Evolutionary conservation across 2,888 invertebrate genomes (phyloP), one percentile per base, ranked within the genome.

Genomic region (Machimus atricapillus): DNA sequence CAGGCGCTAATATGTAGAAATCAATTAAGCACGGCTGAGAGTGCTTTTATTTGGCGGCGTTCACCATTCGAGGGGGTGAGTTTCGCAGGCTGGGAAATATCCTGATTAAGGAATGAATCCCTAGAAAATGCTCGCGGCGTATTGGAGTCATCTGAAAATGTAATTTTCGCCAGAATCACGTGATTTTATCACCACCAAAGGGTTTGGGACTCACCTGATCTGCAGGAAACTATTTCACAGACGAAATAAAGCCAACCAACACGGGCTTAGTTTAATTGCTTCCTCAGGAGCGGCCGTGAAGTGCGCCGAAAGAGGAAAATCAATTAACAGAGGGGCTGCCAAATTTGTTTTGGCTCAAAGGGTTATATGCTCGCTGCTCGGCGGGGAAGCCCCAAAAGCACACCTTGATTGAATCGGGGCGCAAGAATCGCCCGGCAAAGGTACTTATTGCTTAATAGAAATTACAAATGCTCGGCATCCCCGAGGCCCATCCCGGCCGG

Each of bases 181-280:
- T 66, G 66, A 66, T 66, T 66, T 66, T 66, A 66, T 27, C 27
- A 23, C 27, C 58, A 23, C 12, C 23, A 23, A 19, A 27, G 12
- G 27, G 66, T 12, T 16, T 16, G 16, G 19, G 66, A 0, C 27
- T 27, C 12, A 66, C 19, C 27, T 66, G 66, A 66, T 66, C 66
- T 23, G 23, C 27, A 27, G 66, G 27, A 27, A 58, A 66, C 66
- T 66, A 66, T 66, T 66, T 27, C 66, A 19, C 19, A 7, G 27
- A 1, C 40, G 19, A 27, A 16, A 34, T 76, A 83, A 66, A 66
- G 66, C 66, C 40, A 66, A 66, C 83, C 31, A 73, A 3, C 83
- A 40, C 58, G 43, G 37, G 83, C 43, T 83, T 83, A 83, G 58
- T 83, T 83, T 83, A 83, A 83, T 83, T 83, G 83, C 83, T 83